Evolutionary conservation across 2,888 invertebrate genomes (phyloP).

Genomic region (Apotomis capreana): DNA sequence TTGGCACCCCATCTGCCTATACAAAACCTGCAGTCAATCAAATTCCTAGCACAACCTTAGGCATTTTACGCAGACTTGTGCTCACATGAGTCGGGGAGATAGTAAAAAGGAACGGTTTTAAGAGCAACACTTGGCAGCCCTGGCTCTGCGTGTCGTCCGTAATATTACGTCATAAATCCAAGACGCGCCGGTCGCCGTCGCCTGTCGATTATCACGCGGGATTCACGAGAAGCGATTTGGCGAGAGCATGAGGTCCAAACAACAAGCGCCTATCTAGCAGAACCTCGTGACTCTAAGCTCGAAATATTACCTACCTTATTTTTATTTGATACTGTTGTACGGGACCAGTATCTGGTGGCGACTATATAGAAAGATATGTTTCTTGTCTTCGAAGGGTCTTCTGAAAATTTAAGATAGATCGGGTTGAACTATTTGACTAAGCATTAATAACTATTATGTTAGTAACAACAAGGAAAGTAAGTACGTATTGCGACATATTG

Average conservation of each 20-base stretch:
- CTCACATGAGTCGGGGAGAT: background rate
- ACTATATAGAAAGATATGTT: no score
- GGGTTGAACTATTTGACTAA: no score
- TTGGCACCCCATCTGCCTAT: no score
- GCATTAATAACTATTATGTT: no score
- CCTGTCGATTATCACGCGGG: conserved; percentile 71
- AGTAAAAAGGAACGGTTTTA: conserved; percentile 25
- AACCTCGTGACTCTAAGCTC: no score
- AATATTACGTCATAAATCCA: conserved; percentile 74
- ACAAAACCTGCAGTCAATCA: background rate
- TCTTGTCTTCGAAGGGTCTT: no score
- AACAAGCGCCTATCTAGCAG: background rate
- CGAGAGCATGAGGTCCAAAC: conserved; percentile 39
- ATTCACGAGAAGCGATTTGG: conserved; percentile 53
- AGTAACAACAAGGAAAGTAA: no score
- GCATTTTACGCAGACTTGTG: conserved; percentile 12
- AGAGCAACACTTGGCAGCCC: conserved; percentile 26
- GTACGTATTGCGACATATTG: no score
- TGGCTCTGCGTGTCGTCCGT: conserved; percentile 48
- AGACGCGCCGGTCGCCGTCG: conserved; percentile 61
- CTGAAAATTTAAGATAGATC: no score
- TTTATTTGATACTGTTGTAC: no score
- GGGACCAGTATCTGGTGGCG: no score
- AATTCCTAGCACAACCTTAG: conserved; percentile 12
- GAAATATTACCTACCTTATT: no score